Percentiles rank a stretch among this genome's conserved stretches.
phyloP scores from a whole-genome alignment of 2,113 vertebrate genomes.

The Alexandromys fortis region DNA sequence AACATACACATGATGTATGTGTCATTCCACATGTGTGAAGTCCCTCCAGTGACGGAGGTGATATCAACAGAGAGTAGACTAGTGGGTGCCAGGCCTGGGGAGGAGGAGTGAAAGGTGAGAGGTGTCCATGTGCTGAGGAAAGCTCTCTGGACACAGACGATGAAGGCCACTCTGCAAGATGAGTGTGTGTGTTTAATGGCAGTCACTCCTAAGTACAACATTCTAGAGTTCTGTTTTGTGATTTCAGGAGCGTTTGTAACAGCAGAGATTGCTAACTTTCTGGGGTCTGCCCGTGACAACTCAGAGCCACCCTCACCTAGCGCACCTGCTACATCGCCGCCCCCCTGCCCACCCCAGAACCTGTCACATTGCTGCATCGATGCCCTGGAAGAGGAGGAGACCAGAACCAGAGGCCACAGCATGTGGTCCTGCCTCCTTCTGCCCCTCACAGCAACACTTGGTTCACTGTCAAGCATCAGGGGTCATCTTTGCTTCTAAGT shows the following conservation, averaged over 20 bases:
- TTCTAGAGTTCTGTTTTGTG: neutral
- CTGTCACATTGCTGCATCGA: too few relatives aligned
- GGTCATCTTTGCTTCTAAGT: neutral
- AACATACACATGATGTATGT: neutral
- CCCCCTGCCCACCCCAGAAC: too few relatives aligned
- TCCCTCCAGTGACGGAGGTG: neutral
- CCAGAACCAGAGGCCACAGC: neutral
- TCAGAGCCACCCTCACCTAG: neutral
- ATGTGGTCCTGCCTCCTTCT: accelerated
- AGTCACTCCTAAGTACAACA: neutral
- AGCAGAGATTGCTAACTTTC: neutral
- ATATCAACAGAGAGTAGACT: neutral
- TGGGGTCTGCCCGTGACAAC: neutral
- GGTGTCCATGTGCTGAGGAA: neutral
- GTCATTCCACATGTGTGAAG: neutral
- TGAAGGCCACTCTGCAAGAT: too few relatives aligned
- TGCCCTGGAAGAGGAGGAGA: accelerated
- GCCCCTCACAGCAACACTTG: neutral
- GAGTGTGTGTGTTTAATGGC: neutral
- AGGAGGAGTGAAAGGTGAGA: neutral
- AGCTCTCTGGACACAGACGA: neutral
- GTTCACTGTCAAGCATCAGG: neutral
- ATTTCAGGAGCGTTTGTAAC: accelerated
- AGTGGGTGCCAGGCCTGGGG: too few relatives aligned
- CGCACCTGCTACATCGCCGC: too few relatives aligned